phyloP scores from a whole-genome alignment of 2,797 vertebrate genomes.

The Xiphorhynchus erythropygius region DNA sequence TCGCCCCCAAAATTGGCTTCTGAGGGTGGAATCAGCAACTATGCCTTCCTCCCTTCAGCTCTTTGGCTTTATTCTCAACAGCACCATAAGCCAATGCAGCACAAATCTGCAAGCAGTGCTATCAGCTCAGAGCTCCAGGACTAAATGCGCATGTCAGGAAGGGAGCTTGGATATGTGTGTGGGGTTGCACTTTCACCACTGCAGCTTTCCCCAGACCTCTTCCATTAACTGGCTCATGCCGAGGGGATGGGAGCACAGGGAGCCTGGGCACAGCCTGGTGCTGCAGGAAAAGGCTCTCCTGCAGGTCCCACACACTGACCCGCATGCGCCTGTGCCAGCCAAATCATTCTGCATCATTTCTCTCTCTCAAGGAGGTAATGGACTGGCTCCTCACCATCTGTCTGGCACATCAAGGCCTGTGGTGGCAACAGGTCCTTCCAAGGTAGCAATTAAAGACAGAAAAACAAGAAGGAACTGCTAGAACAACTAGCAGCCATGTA shows the following conservation, averaged over 20 bases:
- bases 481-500: neutral
- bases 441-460: neutral
- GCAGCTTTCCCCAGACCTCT: neutral
- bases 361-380: slow-evolving; percentile 22
- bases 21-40: neutral
- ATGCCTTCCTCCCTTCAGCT: neutral
- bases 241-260: neutral
- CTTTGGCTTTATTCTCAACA: neutral
- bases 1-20: neutral
- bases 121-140: neutral
- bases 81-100: neutral
- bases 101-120: neutral
- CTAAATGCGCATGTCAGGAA: neutral
- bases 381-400: slow-evolving; percentile 56
- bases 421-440: slow-evolving; percentile 42
- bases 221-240: accelerated
- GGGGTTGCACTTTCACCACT: neutral
- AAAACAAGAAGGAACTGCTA: neutral
- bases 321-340: neutral
- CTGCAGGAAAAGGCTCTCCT: neutral
- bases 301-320: neutral
- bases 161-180: accelerated
- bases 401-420: slow-evolving; percentile 13
- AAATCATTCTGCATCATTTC: slow-evolving; percentile 63
- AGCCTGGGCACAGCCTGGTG: neutral